A percentile compares a stretch with the other conserved stretches of the same genome.
Conservation (phyloP, 2,797 vertebrate species). For the Chelon auratus region DNA sequence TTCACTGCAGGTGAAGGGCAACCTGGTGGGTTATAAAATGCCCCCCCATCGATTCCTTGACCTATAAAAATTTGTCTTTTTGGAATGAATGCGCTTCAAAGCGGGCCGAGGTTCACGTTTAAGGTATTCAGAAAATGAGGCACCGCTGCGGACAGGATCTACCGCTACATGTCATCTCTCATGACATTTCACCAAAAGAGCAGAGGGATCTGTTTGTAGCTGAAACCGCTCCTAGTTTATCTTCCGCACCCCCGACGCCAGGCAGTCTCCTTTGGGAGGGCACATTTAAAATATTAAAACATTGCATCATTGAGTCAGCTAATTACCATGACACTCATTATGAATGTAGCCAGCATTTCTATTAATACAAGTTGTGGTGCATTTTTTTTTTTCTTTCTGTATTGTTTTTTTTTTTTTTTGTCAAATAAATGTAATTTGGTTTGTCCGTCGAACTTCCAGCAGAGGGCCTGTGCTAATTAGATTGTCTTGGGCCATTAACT, state of each 20-base stretch:
- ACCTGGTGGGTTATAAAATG: no score
- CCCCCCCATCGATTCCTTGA: no score
- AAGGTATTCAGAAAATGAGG: neutral
- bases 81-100: neutral
- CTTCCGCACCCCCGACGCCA: neutral
- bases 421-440: conserved; percentile 15
- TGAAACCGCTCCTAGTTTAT: neutral
- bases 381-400: neutral
- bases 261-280: neutral
- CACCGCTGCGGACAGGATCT: neutral
- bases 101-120: neutral
- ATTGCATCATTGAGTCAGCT: neutral
- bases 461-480: conserved; percentile 33
- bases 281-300: conserved; percentile 7
- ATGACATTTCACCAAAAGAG: neutral
- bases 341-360: neutral
- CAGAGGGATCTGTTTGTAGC: neutral
- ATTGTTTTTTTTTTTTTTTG: neutral
- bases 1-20: no score
- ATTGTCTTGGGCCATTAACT: conserved; percentile 27
- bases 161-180: neutral
- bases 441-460: neutral
- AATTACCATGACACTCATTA: neutral
- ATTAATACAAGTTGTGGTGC: conserved; percentile 2
- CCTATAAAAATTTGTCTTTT: neutral